Conservation (phyloP, 1,140 invertebrate species). For the Carcinoscorpius rotundicauda region DNA sequence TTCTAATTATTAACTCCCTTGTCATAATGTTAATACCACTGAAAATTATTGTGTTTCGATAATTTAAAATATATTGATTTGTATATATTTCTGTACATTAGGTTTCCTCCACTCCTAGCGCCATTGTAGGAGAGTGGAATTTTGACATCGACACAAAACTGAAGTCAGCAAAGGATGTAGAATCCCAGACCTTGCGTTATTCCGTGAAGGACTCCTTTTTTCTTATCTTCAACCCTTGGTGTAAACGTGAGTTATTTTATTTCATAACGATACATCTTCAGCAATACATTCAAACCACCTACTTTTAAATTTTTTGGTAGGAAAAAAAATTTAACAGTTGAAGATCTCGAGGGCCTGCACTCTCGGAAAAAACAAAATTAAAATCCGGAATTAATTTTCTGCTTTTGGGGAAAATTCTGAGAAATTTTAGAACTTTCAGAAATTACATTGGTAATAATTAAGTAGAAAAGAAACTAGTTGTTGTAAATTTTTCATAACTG, state of each 20-base stretch:
- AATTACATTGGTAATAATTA: no score
- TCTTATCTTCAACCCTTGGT: slow-evolving; percentile 67
- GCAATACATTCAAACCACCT: no score
- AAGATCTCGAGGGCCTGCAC: no score
- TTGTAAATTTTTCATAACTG: no score
- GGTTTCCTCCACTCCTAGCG: slow-evolving; percentile 53
- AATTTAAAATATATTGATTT: neutral
- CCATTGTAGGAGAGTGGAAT: slow-evolving; percentile 75
- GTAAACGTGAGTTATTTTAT: slow-evolving; percentile 29
- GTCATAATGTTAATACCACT: slow-evolving; percentile 22
- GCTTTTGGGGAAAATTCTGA: no score
- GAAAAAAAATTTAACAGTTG: no score
- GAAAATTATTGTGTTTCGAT: neutral
- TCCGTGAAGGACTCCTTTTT: slow-evolving; percentile 40
- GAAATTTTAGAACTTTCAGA: no score
- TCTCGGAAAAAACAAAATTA: no score
- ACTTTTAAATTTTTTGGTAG: no score
- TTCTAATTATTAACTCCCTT: neutral
- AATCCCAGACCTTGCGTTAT: slow-evolving; percentile 43
- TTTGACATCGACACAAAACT: slow-evolving; percentile 74
- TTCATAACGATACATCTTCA: no score
- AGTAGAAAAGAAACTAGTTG: no score
- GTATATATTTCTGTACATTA: slow-evolving; percentile 33
- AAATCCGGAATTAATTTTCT: no score
- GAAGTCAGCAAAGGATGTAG: slow-evolving; percentile 35